Evolutionary conservation across 2,797 vertebrate species (phyloP).

Genomic region (Siniperca undulata): DNA sequence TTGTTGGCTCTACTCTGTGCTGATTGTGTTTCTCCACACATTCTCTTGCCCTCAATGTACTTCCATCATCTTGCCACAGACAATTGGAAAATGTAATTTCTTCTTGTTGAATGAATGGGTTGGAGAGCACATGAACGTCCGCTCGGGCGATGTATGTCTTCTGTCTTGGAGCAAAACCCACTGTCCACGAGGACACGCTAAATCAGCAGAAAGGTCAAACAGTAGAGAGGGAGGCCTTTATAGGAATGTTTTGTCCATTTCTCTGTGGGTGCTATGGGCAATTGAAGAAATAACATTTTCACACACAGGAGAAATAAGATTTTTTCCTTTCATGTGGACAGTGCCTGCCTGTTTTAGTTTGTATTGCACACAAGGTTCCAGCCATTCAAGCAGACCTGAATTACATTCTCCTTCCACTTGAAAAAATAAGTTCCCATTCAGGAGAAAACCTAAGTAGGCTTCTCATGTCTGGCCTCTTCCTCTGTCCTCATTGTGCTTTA

Average conservation of each 20-base stretch:
- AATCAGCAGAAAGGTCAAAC: slow-evolving; percentile 74
- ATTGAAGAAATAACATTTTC: slow-evolving; percentile 53
- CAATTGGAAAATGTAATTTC: slow-evolving; percentile 75
- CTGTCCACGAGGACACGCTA: slow-evolving; percentile 64
- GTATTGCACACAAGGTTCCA: background rate
- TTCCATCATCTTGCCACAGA: slow-evolving; percentile 63
- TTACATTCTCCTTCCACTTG: slow-evolving; percentile 18
- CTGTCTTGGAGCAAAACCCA: slow-evolving; percentile 49
- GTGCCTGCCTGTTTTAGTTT: slow-evolving; percentile 22
- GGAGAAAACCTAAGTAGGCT: slow-evolving; percentile 16
- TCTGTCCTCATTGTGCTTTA: slow-evolving; percentile 15
- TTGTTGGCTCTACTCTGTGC: slow-evolving; percentile 26
- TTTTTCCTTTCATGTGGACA: slow-evolving; percentile 37
- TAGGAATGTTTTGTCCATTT: slow-evolving; percentile 42
- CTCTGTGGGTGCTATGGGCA: slow-evolving; percentile 46
- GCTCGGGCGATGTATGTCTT: slow-evolving; percentile 56
- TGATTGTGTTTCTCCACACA: slow-evolving; percentile 52
- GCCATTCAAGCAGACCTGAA: slow-evolving; percentile 29
- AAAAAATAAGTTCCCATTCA: slow-evolving; percentile 29
- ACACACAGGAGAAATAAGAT: slow-evolving; percentile 26
- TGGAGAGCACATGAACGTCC: slow-evolving; percentile 54
- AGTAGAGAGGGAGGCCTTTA: slow-evolving; percentile 40
- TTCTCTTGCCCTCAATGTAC: slow-evolving; percentile 42
- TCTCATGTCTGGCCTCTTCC: background rate
- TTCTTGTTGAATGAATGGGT: slow-evolving; percentile 64